These are phyloP conservation scores for Disparrhopalites patrizii DNA, from an alignment of 2,888 invertebrate species.

Conservation along the genomic window DNA sequence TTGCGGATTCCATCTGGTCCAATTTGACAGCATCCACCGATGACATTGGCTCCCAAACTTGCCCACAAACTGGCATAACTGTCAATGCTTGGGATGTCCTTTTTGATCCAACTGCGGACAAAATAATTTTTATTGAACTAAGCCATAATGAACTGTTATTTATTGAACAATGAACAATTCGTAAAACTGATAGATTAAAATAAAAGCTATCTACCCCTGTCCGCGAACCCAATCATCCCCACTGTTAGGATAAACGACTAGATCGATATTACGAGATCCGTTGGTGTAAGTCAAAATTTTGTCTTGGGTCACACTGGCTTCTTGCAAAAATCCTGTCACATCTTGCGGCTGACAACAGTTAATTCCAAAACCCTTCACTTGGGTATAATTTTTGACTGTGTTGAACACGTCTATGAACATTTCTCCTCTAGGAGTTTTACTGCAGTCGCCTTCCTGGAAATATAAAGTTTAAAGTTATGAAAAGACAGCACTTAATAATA, in stretches of 20 bases:
- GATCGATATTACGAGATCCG: constrained; percentile 58
- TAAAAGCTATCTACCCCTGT: constrained; percentile 49
- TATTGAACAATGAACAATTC: constrained; percentile 8
- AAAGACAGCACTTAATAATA: no score
- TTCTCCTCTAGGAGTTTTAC: constrained; percentile 71
- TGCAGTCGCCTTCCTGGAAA: neutral
- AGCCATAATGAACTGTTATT: neutral
- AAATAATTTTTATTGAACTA: neutral
- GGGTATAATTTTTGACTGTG: constrained; percentile 57
- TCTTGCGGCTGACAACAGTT: constrained; percentile 75
- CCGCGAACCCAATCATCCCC: constrained; percentile 73
- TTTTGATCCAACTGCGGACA: constrained; percentile 59
- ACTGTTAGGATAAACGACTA: constrained; percentile 89
- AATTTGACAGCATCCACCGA: constrained; percentile 82
- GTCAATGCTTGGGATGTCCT: constrained; percentile 65
- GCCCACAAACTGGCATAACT: constrained; percentile 75
- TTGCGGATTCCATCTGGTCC: constrained; percentile 73
- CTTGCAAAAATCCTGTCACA: constrained; percentile 60
- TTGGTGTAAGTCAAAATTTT: neutral
- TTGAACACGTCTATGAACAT: constrained; percentile 67
- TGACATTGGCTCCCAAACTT: constrained; percentile 73
- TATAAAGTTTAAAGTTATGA: neutral
- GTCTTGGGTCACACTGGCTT: constrained; percentile 43
- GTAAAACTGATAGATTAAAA: no score
- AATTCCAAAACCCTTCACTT: constrained; percentile 79